Conservation (phyloP, 1,140 invertebrate genomes). For the Tachypleus tridentatus region DNA sequence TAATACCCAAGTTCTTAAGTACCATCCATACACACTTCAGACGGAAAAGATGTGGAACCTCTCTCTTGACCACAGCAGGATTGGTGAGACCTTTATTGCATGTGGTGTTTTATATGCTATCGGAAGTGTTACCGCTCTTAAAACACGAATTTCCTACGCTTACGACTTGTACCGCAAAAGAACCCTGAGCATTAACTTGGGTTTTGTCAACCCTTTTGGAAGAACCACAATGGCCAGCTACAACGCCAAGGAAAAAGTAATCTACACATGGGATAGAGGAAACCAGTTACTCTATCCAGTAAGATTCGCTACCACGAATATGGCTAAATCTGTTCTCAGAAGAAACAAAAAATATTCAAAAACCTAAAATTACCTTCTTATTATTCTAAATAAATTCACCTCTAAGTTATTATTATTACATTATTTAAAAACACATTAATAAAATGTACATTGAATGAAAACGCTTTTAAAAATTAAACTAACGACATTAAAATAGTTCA, state of each 20-base stretch:
- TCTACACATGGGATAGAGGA: conserved; percentile 92
- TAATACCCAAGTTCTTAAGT: conserved; percentile 76
- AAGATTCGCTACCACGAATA: conserved; percentile 36
- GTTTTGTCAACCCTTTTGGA: conserved; percentile 81
- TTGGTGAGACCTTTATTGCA: conserved; percentile 89
- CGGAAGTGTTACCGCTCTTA: conserved; percentile 63
- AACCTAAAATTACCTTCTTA: no score
- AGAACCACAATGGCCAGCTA: conserved; percentile 85
- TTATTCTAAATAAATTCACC: no score
- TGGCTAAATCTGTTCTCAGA: not conserved
- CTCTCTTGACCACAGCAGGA: conserved; percentile 63
- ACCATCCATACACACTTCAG: conserved; percentile 39
- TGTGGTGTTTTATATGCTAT: conserved; percentile 87
- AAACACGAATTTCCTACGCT: conserved; percentile 72
- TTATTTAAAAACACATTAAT: no score
- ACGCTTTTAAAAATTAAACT: no score
- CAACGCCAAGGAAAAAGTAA: conserved; percentile 68
- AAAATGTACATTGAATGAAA: no score
- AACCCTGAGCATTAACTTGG: conserved; percentile 31
- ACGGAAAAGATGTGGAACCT: conserved; percentile 74
- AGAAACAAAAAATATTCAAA: no score
- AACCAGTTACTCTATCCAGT: conserved; percentile 86
- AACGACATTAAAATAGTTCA: no score
- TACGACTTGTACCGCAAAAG: conserved; percentile 70
- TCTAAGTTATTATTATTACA: no score